Percentiles rank a stretch among this genome's conserved stretches.
phyloP scores from a whole-genome alignment of 2,888 invertebrate genomes.

The Euzetes globulus region DNA sequence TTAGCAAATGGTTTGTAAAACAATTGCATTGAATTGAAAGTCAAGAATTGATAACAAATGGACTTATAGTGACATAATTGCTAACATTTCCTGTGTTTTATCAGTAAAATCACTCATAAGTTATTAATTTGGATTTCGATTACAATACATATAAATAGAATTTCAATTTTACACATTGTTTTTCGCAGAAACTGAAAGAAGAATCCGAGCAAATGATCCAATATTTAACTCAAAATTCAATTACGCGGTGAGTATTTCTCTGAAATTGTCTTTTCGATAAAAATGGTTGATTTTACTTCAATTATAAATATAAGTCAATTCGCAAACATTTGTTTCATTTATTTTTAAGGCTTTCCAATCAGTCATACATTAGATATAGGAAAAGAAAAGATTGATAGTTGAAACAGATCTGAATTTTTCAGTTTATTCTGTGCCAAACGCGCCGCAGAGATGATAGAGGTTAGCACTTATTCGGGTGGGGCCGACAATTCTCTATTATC shows the following conservation, averaged over 20 bases:
- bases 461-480: slow-evolving; percentile 10
- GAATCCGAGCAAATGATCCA: slow-evolving; percentile 93
- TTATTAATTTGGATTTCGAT: background rate
- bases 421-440: background rate
- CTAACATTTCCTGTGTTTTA: background rate
- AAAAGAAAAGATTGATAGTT: slow-evolving; percentile 10
- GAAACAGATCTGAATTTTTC: slow-evolving; percentile 1
- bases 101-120: background rate
- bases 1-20: background rate
- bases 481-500: background rate
- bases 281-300: background rate
- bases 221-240: slow-evolving; percentile 92
- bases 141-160: background rate
- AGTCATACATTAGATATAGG: background rate
- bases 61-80: background rate
- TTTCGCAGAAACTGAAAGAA: slow-evolving; percentile 80
- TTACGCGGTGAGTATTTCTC: slow-evolving; percentile 79
- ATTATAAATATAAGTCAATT: background rate
- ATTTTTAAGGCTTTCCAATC: too few species aligned
- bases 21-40: background rate
- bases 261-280: background rate
- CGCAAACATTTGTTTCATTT: background rate
- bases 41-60: background rate
- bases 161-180: background rate
- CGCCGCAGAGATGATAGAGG: background rate